A percentile compares a stretch with the other conserved stretches of the same genome.
Conservation (phyloP, 2,797 vertebrate species). For the Harpagifer antarcticus region DNA sequence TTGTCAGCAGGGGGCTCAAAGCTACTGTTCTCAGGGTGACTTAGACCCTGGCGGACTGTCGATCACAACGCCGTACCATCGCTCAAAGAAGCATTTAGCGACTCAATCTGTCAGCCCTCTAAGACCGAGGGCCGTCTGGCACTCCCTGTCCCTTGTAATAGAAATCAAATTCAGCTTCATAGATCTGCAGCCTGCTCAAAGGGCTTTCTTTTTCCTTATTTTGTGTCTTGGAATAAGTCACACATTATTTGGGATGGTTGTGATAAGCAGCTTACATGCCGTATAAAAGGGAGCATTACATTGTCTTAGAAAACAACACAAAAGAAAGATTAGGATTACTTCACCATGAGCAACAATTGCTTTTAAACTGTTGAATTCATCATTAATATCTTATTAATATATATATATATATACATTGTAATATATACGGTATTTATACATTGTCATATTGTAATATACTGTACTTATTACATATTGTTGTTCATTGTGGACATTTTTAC, state of each 20-base stretch:
- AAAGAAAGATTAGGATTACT: no score
- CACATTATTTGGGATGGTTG: slow-evolving; percentile 16
- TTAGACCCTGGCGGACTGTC: slow-evolving; percentile 37
- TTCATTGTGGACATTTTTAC: no score
- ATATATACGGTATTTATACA: no score
- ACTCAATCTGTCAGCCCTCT: slow-evolving; percentile 59
- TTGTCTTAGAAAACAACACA: slow-evolving; percentile 21
- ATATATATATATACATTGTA: no score
- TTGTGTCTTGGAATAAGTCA: not conserved
- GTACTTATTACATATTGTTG: no score
- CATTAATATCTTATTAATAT: no score
- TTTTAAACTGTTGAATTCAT: no score
- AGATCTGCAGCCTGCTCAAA: slow-evolving; percentile 25
- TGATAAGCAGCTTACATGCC: slow-evolving; percentile 49
- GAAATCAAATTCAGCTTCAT: slow-evolving; percentile 53
- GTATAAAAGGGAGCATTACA: slow-evolving; percentile 33
- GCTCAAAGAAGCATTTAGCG: slow-evolving; percentile 51
- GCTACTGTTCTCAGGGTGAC: slow-evolving; percentile 47
- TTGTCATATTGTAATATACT: no score
- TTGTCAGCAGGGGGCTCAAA: slow-evolving; percentile 12
- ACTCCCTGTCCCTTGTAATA: slow-evolving; percentile 32
- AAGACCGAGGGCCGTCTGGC: slow-evolving; percentile 47
- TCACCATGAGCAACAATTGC: no score
- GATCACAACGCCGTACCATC: slow-evolving; percentile 35
- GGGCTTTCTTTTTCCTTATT: slow-evolving; percentile 14